Evolutionary conservation across 1,140 invertebrate species (phyloP).

Genomic region (Drosophila santomea): DNA sequence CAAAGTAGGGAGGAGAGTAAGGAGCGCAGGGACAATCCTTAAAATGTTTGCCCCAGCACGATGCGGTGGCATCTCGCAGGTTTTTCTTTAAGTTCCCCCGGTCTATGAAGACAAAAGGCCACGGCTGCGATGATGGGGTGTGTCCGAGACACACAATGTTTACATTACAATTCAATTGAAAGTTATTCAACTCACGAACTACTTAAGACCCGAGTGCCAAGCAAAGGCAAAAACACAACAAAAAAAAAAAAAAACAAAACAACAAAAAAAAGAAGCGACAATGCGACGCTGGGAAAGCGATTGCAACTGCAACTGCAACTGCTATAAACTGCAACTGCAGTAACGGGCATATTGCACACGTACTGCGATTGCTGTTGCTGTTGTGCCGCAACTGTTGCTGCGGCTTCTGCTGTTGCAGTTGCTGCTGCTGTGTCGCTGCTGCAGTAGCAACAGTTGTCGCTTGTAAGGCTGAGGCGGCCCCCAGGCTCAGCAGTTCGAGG

Average conservation of each 20-base stretch:
- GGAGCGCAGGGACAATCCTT: constrained; percentile 60
- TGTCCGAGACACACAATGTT: constrained; percentile 78
- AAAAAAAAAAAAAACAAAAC: constrained; percentile 25
- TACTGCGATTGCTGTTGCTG: constrained; percentile 52
- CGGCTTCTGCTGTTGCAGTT: constrained; percentile 19
- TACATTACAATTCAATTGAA: constrained; percentile 84
- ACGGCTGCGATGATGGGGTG: constrained; percentile 58
- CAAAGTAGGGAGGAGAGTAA: background rate
- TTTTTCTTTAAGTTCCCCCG: background rate
- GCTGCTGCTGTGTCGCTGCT: constrained; percentile 15
- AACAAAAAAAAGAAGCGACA: constrained; percentile 68
- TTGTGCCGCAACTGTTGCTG: constrained; percentile 32
- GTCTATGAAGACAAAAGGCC: constrained; percentile 62
- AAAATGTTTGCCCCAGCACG: constrained; percentile 73
- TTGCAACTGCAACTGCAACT: constrained; percentile 46
- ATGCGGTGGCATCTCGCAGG: constrained; percentile 49
- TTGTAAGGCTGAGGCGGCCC: constrained; percentile 46
- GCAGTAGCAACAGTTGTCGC: constrained; percentile 69
- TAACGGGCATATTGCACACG: constrained; percentile 69
- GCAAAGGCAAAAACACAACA: constrained; percentile 31
- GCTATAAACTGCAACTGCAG: constrained; percentile 25
- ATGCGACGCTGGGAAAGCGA: constrained; percentile 70
- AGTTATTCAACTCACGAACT: constrained; percentile 84
- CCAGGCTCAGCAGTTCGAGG: constrained; percentile 21
- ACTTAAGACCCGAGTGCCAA: constrained; percentile 70